phyloP scores from a whole-genome alignment of 2,888 invertebrate genomes.

The Plebejus anna region DNA sequence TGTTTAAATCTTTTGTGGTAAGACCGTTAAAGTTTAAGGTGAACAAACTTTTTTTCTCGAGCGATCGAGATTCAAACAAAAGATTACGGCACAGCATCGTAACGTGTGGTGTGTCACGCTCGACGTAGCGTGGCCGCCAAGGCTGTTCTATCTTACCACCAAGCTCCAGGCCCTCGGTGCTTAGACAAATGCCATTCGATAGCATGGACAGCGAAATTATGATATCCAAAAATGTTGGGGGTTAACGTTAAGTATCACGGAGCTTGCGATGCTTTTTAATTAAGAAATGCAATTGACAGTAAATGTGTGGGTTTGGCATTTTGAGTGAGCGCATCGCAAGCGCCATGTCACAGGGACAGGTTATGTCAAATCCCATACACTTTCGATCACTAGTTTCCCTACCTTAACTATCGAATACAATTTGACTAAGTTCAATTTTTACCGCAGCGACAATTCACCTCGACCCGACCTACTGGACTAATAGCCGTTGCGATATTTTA shows the following conservation, averaged over 20 bases:
- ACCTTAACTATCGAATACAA: neutral
- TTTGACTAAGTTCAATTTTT: slow-evolving; percentile 46
- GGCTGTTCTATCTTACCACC: slow-evolving; percentile 56
- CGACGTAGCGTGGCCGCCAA: slow-evolving; percentile 68
- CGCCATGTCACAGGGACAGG: too few relatives aligned
- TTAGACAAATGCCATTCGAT: too few relatives aligned
- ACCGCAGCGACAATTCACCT: slow-evolving; percentile 42
- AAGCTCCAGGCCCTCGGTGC: slow-evolving; percentile 37
- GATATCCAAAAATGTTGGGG: neutral
- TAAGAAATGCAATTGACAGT: too few relatives aligned
- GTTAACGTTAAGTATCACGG: neutral
- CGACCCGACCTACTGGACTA: slow-evolving; percentile 37
- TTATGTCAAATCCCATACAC: neutral
- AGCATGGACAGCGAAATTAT: neutral
- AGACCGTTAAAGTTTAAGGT: neutral
- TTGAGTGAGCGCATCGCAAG: too few relatives aligned
- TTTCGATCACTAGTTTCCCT: too few relatives aligned
- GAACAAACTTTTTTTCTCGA: slow-evolving; percentile 1
- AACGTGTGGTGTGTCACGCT: slow-evolving; percentile 64
- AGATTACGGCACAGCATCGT: slow-evolving; percentile 35
- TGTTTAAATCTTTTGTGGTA: too few relatives aligned
- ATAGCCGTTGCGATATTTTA: slow-evolving; percentile 24
- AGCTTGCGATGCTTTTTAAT: neutral
- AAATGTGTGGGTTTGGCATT: too few relatives aligned
- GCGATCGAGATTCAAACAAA: slow-evolving; percentile 32